phyloP scores from a whole-genome alignment of 2,113 vertebrate genomes.

The Brevimyrus niger region DNA sequence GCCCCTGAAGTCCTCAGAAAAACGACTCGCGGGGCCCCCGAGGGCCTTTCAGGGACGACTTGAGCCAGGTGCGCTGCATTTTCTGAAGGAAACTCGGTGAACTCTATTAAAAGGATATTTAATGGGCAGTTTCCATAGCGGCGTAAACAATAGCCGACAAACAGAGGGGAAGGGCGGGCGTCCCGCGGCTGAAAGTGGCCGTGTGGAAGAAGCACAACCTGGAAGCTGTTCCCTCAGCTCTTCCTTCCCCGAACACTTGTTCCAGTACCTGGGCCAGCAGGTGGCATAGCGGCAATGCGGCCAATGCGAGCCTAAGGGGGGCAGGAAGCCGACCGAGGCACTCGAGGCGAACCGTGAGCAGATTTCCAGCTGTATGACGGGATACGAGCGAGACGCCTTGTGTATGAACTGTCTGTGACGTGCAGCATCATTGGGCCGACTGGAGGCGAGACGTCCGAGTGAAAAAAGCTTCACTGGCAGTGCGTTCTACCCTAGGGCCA shows the following conservation, averaged over 20 bases:
- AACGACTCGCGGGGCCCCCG: constrained; percentile 36
- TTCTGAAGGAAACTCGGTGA: constrained; percentile 53
- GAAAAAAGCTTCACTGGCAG: not conserved
- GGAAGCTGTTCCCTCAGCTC: not conserved
- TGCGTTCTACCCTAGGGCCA: not conserved
- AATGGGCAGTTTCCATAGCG: constrained; percentile 27
- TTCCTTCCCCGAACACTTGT: constrained; percentile 27
- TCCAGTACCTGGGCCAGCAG: not conserved
- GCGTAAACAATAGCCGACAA: constrained; percentile 58
- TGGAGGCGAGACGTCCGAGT: not conserved
- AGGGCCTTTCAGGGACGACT: constrained; percentile 48
- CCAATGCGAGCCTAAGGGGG: no score
- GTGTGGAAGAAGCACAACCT: not conserved
- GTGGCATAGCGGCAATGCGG: not conserved
- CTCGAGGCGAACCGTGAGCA: not conserved
- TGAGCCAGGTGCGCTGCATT: constrained; percentile 61
- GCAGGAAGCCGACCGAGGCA: not conserved
- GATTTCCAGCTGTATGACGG: not conserved
- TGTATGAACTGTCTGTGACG: not conserved
- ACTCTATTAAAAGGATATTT: constrained; percentile 55
- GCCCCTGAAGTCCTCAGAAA: constrained; percentile 42
- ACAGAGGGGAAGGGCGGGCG: constrained; percentile 56
- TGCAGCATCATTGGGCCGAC: not conserved
- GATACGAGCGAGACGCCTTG: not conserved
- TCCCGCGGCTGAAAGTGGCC: not conserved